A percentile compares a stretch with the other conserved stretches of the same genome.
phyloP scores from a whole-genome alignment of 2,888 invertebrate species.

The Eremobia ochroleuca region DNA sequence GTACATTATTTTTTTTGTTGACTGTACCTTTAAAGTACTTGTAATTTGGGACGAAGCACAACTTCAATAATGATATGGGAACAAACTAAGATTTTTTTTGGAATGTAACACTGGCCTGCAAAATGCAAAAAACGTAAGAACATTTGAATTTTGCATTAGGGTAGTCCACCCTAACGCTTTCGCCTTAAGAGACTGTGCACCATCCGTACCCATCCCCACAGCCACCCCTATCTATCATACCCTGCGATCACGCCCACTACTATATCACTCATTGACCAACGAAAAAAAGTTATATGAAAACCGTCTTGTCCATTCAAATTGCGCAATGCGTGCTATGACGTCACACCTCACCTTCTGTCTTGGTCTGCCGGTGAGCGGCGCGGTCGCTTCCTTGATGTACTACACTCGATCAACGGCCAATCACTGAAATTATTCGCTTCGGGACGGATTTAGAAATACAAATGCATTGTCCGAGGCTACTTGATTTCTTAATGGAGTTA shows the following conservation, averaged over 20 bases:
- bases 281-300: not conserved
- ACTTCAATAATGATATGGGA: too few relatives aligned
- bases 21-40: too few relatives aligned
- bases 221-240: not conserved
- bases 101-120: too few relatives aligned
- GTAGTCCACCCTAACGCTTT: too few relatives aligned
- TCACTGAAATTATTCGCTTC: conserved; percentile 65
- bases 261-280: not conserved
- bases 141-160: too few relatives aligned
- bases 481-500: conserved; percentile 55
- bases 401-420: conserved; percentile 69
- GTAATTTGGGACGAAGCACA: too few relatives aligned
- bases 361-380: conserved; percentile 69
- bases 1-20: too few relatives aligned
- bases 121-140: too few relatives aligned
- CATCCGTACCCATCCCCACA: not conserved
- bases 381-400: conserved; percentile 74
- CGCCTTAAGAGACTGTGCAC: not conserved
- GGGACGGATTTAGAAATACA: conserved; percentile 53
- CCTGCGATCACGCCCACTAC: too few relatives aligned
- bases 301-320: not conserved
- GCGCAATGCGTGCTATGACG: not conserved
- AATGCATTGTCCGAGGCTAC: conserved; percentile 55
- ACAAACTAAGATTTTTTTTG: too few relatives aligned
- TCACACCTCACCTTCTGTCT: conserved; percentile 44